Conservation (phyloP, 2,113 vertebrate species). For the Aptenodytes forsteri region DNA sequence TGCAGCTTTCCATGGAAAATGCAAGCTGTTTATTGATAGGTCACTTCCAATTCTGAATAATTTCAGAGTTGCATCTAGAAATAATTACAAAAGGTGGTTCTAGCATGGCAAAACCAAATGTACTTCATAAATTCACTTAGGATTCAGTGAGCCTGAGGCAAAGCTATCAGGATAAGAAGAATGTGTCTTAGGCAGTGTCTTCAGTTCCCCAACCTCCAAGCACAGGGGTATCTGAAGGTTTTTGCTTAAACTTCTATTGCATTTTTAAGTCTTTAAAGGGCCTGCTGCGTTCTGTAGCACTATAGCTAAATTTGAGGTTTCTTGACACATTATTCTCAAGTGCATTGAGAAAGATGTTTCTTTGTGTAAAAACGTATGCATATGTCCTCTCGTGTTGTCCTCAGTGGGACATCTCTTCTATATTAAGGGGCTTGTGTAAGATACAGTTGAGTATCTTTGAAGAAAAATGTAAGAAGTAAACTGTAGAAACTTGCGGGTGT, state of each 20-base stretch:
- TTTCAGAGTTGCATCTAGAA: neutral
- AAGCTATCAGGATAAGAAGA: neutral
- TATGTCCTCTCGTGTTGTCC: neutral
- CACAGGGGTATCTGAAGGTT: neutral
- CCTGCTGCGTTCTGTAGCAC: neutral
- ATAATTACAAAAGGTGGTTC: neutral
- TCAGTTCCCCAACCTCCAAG: neutral
- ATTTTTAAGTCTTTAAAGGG: neutral
- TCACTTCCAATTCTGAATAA: neutral
- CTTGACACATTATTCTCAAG: neutral
- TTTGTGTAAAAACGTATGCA: neutral
- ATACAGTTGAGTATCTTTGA: neutral
- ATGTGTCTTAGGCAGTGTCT: neutral
- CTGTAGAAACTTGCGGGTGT: neutral
- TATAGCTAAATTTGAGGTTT: neutral
- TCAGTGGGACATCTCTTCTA: neutral
- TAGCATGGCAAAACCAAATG: neutral
- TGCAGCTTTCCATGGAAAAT: neutral
- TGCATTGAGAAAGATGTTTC: neutral
- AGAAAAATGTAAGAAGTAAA: neutral
- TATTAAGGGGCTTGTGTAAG: neutral
- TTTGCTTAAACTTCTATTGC: neutral
- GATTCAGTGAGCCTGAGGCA: neutral
- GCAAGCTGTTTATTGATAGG: neutral
- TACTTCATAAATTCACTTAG: neutral